Evolutionary conservation across 2,888 invertebrate genomes (phyloP), one percentile per base, ranked within the genome.

Genomic region (Coleophora deauratella): DNA sequence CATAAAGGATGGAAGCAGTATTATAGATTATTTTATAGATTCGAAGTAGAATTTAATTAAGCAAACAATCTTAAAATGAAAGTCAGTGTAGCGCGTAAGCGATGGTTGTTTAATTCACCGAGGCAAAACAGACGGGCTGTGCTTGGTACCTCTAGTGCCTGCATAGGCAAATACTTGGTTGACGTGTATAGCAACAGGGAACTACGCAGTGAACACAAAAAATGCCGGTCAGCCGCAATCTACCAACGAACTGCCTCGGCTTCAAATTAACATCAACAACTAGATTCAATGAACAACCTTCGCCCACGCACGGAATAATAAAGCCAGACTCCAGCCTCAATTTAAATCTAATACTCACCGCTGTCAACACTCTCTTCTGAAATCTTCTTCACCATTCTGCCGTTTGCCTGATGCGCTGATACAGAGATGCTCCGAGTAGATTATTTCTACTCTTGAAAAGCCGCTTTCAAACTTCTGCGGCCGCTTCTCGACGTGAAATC

Each of bases 311-410:
- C 36, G 12, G 27, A 36, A 13, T 9, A 13, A 33, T 12, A 38
- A 38, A 32, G 30, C 32, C n/a, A 33, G n/a, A 30, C 55, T 35
- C 27, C 38, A 45, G 21, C 21, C 6, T 21, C 21, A 21, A 21
- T 21, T 21, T 21, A 21, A 21, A 21, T 21, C 21, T 21, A 21
- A 21, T 21, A 77, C 86, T 85, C 61, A 86, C 86, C 86, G 65
- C 85, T 85, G 68, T 86, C 86, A 72, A 84, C 84, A 72, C 86
- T 84, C 68, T 86, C 86, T 77, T 86, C 86, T 59, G 84, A 85
- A 68, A 86, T 84, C 77, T 86, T 86, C 76, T 86, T 86, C 71
- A 86, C 86, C 86, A 86, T 86, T 68, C 60, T 84, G 70, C 72
- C 65, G 57, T 51, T 72, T 73, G 69, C 66, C 40, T 21, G 75